Evolutionary conservation across 2,113 vertebrate genomes (phyloP).

Genomic region (Regulus satrapa): DNA sequence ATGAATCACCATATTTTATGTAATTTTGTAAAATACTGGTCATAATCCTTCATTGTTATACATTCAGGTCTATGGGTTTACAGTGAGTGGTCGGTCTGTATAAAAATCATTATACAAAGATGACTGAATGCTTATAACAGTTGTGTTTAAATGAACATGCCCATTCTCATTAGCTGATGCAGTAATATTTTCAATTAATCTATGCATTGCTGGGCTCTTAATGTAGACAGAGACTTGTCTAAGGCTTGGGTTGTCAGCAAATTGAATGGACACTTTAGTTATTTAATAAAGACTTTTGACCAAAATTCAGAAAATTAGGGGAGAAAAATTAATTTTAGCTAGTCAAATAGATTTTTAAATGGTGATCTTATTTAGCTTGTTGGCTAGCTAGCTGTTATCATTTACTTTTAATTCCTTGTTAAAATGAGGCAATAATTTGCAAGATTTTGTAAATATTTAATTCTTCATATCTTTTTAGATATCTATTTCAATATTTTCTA

Average conservation of each 20-base stretch:
- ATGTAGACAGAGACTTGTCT: conserved; percentile 79
- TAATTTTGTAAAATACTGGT: conserved; percentile 70
- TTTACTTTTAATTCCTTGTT: conserved; percentile 88
- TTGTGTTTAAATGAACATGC: conserved; percentile 75
- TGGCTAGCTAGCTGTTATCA: conserved; percentile 77
- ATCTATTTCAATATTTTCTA: conserved; percentile 82
- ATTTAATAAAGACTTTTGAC: neutral
- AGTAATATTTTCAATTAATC: conserved; percentile 89
- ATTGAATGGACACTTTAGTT: conserved; percentile 73
- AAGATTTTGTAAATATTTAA: conserved; percentile 92
- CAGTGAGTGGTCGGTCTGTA: conserved; percentile 73
- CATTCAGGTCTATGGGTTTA: conserved; percentile 69
- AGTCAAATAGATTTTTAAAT: no score
- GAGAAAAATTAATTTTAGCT: no score
- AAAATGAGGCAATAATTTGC: conserved; percentile 97
- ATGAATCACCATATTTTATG: conserved; percentile 48
- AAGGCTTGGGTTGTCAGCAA: conserved; percentile 79
- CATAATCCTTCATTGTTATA: conserved; percentile 55
- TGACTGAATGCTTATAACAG: conserved; percentile 81
- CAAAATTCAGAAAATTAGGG: no score
- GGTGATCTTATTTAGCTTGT: conserved; percentile 82
- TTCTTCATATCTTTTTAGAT: conserved; percentile 79
- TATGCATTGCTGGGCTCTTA: conserved; percentile 90
- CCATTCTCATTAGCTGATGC: conserved; percentile 82
- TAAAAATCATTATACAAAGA: conserved; percentile 49